Evolutionary conservation across 92 coral and sea anemone genomes (phyloP), one percentile per base, ranked within the genome.

Genomic region (Hydrozoanthus gracilis): DNA sequence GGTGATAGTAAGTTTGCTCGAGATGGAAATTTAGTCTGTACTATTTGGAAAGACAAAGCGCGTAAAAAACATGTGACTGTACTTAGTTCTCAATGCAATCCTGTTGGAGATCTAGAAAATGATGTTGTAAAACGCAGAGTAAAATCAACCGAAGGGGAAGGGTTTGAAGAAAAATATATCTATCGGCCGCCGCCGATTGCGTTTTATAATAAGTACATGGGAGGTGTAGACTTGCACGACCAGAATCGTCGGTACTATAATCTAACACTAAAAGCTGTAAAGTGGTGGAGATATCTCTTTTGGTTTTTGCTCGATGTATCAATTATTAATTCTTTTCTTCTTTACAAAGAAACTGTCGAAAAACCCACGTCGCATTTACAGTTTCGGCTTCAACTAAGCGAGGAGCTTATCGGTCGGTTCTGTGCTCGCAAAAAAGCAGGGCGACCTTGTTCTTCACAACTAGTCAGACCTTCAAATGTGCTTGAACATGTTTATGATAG

Each of bases 151-250:
- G 75, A 83, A 68, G 6, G 78, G 67, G 76, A 70, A 55, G 61
- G 76, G 39, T 83, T 39, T 71, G 87, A 65, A 44, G 86, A 83
- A 46, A 68, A 47, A 83, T 65, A 65, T 71, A 83, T 83, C 27
- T 46, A 83, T 67, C 14, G 78, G 73, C 86, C 86, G 71, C 86
- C 87, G 73, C 47, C 75, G 46, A 73, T 83, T 69, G 67, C 86
- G 51, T 68, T 79, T 51, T 79, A 79, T 68, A 79, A 79, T 68
- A 79, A 79, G 84, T 51, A 51, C 66, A 79, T 79, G 84, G 84
- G 69, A 44, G 73, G 84, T 79, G 84, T 79, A 51, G 84, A 79
- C 66, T 54, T 79, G 86, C 86, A 82, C 44, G 86, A 82, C 71
- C 86, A 73, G 78, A 73, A 51, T 46, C 55, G 54, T 2, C 58